These are phyloP conservation scores for Amphiprion clarkii DNA, from an alignment of 2,797 vertebrate genomes.

Conservation along the genomic window DNA sequence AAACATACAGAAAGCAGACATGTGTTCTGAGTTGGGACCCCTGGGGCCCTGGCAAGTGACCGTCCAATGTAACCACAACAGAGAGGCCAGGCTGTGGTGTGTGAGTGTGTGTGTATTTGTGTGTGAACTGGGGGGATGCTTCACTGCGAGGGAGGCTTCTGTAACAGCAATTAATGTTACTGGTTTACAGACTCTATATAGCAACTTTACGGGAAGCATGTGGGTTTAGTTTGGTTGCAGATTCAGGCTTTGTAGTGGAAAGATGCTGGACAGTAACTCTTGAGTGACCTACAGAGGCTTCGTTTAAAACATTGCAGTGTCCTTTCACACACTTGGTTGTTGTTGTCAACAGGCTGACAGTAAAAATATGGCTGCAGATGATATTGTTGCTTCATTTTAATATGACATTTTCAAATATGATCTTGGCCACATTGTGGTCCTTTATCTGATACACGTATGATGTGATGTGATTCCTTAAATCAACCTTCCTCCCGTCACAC, in stretches of 20 bases:
- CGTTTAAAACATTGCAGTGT: constrained; percentile 6
- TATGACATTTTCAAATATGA: not conserved
- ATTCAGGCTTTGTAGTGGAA: constrained; percentile 47
- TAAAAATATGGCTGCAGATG: not conserved
- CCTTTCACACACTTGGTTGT: not conserved
- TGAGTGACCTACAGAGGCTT: constrained; percentile 44
- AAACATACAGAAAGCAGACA: constrained; percentile 79
- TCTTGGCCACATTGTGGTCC: not conserved
- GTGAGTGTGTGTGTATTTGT: constrained; percentile 28
- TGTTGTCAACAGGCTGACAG: constrained; percentile 9
- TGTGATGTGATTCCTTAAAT: too few relatives aligned
- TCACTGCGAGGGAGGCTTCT: constrained; percentile 62
- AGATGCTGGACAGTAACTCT: constrained; percentile 42
- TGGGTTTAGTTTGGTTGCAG: constrained; percentile 55
- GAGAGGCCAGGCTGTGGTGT: constrained; percentile 62
- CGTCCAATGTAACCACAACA: constrained; percentile 82
- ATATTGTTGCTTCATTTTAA: not conserved
- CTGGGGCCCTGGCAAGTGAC: constrained; percentile 77
- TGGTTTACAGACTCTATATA: constrained; percentile 72
- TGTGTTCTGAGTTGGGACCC: constrained; percentile 80
- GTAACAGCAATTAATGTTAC: constrained; percentile 75
- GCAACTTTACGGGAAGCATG: constrained; percentile 67
- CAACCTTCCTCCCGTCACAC: too few relatives aligned
- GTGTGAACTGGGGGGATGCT: constrained; percentile 51
- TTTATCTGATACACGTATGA: not conserved